Base-by-base conservation (phyloP, 1,140 invertebrate genomes). In the Pissodes strobi region DNA sequence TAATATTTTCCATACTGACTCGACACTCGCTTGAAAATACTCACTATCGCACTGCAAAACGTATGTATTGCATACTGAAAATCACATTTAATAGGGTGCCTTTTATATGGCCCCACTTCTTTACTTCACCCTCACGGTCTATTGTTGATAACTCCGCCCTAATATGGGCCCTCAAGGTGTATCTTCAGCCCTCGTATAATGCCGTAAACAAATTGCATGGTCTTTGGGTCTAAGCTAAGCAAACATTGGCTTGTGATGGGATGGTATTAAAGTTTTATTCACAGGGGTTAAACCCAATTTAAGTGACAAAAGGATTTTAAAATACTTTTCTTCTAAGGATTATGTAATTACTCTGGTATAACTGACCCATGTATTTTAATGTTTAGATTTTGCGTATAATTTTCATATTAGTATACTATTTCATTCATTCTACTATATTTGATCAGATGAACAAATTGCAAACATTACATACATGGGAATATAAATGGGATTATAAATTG, bases 31-130 rank as follows among this genome's bases (percentile, higher is more conserved):
- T 15, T 5, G 43, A 22, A 19, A 46, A 17, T 15, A 52, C 8
- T 49, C 21, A 17, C n/a, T 0, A 55, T 21, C 13, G 51, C 30
- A 41, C 30, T 34, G 9, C 10, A 19, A 41, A n/a, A 55, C 34
- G 4, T n/a, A n/a, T 27, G 39, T 23, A 19, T 12, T 17, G 56
- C 61, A 57, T 69, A 68, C 67, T 71, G 64, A 61, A 27, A 38
- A 45, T 27, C n/a, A 37, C 45, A 46, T 37, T 39, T 18, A 51
- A 46, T 46, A 37, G 64, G 56, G 27, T 64, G 37, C 46, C 15
- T 58, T 69, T 45, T 71, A 71, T 71, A 69, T 67, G 60, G 58
- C 62, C 70, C 70, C 70, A 59, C 65, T 69, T 48, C 23, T 23
- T 9, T 37, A 12, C 61, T 64, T 66, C 53, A 60, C 56, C 64